Evolutionary conservation across 1,140 invertebrate species (phyloP), one percentile per base, ranked within the genome.

Genomic region (Neodiprion lecontei): DNA sequence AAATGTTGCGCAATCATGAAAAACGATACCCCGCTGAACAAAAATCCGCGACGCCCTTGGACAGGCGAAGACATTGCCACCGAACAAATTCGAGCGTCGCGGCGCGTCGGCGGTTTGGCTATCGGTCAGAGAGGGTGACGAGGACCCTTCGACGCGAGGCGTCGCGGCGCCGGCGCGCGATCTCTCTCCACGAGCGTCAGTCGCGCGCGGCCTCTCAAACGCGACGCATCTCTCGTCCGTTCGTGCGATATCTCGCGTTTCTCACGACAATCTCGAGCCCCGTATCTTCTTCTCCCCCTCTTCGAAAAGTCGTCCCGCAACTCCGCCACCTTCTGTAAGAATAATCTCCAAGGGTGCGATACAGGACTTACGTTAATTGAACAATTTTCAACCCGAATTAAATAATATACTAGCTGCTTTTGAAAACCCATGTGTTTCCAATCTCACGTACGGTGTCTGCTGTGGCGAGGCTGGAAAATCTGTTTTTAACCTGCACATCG

Each of bases 191-290:
- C 65, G 23, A 70, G 72, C 80, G 76, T 77, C 76, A 84, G 83
- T 84, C 81, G 78, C 78, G 79, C 81, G 79, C 79, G 77, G 70
- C 71, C 77, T 77, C 81, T 77, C 67, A 76, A 72, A 74, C 77
- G 79, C 78, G 79, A 72, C 72, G 74, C 67, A 78, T 81, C 77
- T 72, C 68, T 48, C 66, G 69, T 70, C 67, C 5, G 50, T 70
- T 68, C 10, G 53, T 65, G n/a, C 23, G 53, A 14, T 68, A 47
- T 8, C 14, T 5, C 17, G n/a, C 3, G 9, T 7, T 11, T n/a
- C 28, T 40, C 28, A 40, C 28, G 28, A 40, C 28, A 2, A 40
- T 40, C 28, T 40, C 28, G 28, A 40, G 28, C 69, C 28, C 67
- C 50, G 66, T 65, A n/a, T 61, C 21, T 21, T 61, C 21, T 21